These are phyloP conservation scores for Oceanites oceanicus DNA, from an alignment of 2,113 vertebrate genomes.

Conservation along the genomic window DNA sequence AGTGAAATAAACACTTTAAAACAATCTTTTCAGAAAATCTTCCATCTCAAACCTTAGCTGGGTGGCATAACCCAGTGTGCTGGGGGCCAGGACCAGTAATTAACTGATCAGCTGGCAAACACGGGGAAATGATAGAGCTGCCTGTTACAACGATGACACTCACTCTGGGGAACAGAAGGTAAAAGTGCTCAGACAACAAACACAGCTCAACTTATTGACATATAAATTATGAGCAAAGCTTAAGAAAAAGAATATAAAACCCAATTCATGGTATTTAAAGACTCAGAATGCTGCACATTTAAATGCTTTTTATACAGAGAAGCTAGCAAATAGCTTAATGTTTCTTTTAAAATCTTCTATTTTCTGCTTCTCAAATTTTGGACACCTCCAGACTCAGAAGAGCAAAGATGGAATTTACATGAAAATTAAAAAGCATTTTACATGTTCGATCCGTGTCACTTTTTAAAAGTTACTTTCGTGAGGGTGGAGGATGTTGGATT, in stretches of 20 bases:
- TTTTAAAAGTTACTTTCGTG: slow-evolving; percentile 1
- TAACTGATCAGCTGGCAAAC: background rate
- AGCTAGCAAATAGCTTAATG: slow-evolving; percentile 2
- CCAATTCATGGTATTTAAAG: background rate
- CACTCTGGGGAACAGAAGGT: background rate
- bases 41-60: background rate
- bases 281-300: background rate
- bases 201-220: background rate
- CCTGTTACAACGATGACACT: background rate
- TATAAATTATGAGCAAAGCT: background rate
- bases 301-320: slow-evolving; percentile 5
- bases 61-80: background rate
- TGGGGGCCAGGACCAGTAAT: background rate
- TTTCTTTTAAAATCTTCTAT: slow-evolving; percentile 39
- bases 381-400: slow-evolving; percentile 54
- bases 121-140: background rate
- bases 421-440: slow-evolving; percentile 56
- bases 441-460: slow-evolving; percentile 13
- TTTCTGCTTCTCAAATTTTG: slow-evolving; percentile 55
- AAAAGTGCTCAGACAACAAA: background rate
- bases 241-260: background rate
- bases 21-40: background rate
- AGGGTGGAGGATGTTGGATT: background rate
- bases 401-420: slow-evolving; percentile 53
- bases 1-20: background rate